Evolutionary conservation across 2,888 invertebrate genomes (phyloP), one percentile per base, ranked within the genome.

Genomic region (Tenthredo scrophulariae): DNA sequence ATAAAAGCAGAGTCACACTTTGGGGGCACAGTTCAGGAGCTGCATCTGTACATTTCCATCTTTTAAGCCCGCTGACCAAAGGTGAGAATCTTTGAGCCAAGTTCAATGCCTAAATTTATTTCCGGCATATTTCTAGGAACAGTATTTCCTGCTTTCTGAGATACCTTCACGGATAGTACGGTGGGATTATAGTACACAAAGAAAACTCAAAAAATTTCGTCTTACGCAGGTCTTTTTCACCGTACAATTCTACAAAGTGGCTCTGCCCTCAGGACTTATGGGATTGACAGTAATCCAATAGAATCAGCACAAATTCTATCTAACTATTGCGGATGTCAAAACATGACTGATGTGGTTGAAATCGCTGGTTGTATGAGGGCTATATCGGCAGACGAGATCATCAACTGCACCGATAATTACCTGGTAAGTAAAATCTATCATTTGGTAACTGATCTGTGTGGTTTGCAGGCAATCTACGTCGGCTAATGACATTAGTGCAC

Each of bases 21-120:
- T 93, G 94, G 85, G 95, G 95, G 1, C 94, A 95, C 88, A 95
- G 95, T 86, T 94, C 95, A 0, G 95, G 95, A 10, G 93, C 93
- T 0, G 93, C 91, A 3, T 93, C 95, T 1, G 93, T 94, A 0
- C 93, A 94, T 7, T 90, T 94, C 1, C 89, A 95, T 83, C 85
- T 94, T 62, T 86, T 94, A 13, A 94, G 94, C 89, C 94, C 94
- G 15, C 87, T 91, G 50, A 93, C 93, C n/a, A 86, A 86, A 26
- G 50, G 65, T 82, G 0, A 88, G 26, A 26, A 62, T 43, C 26
- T n/a, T 74, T 13, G 10, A 9, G 43, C 13, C 40, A 26, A 43
- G 10, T 5, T 33, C 7, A 1, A 9, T 33, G 4, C 33, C 6
- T 0, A 18, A 67, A 67, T 67, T 67, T 5, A 67, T 33, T 15